Evolutionary conservation across 2,888 invertebrate genomes (phyloP), one percentile per base, ranked within the genome.

Genomic region (Cheilosia soror): DNA sequence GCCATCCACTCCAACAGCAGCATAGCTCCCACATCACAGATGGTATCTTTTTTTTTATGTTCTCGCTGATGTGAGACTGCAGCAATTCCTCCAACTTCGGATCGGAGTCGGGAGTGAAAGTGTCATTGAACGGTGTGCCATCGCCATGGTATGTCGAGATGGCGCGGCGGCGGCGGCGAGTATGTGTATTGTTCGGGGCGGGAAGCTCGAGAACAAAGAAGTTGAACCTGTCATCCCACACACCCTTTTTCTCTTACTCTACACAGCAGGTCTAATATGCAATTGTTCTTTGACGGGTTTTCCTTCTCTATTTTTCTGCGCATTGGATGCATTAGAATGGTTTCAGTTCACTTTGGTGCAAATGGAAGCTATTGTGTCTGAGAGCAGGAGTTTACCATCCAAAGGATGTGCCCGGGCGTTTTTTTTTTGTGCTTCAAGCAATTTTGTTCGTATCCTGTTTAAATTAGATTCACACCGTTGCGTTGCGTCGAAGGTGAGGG

Each of bases 141-240:
- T 47, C 37, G 60, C 65, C 58, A 42, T 72, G 58, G 62, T 6
- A 49, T 62, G 62, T 11, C 37, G 11, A 9, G 4, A 37, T 37
- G 37, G 11, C 11, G 31, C 68, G 11, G 66, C n/a, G 55, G 31
- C 68, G 11, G 66, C n/a, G 55, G 15, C 58, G 33, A 11, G 53
- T 65, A 51, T 57, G 27, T 65, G 31, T 72, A 53, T 31, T 60
- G 65, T 72, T 66, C 66, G 51, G 55, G 57, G 62, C 66, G 78
- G 63, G 78, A 51, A 37, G 58, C 49, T 53, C n/a, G 55, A 73
- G 62, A 85, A 85, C 85, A 85, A 85, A 85, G 85, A 85, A 85
- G 81, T 85, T 85, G 81, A 85, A 85, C 85, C 85, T 85, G 81
- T 85, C 85, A 69, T 76, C 84, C 84, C 84, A 84, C 80, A 84